These are phyloP conservation scores for Jordanella pulchra DNA, from an alignment of 2,797 vertebrate species.

Conservation along the genomic window DNA sequence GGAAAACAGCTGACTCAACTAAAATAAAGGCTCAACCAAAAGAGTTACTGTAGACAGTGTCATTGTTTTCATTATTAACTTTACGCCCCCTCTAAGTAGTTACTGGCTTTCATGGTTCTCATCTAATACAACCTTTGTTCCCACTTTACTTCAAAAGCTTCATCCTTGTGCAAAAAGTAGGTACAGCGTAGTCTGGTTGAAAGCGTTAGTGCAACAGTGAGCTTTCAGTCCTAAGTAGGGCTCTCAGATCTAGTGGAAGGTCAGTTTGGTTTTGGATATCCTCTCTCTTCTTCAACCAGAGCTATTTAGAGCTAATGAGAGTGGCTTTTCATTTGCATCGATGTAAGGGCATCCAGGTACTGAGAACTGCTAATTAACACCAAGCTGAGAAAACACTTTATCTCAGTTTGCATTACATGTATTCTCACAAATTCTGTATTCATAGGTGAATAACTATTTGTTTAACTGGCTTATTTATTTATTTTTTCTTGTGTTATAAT, in stretches of 20 bases:
- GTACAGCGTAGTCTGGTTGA: slow-evolving; percentile 38
- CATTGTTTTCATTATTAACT: slow-evolving; percentile 37
- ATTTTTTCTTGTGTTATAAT: neutral
- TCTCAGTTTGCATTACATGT: neutral
- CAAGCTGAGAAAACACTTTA: neutral
- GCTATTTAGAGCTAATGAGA: slow-evolving; percentile 61
- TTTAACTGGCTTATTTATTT: neutral
- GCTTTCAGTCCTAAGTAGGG: slow-evolving; percentile 38
- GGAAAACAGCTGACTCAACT: slow-evolving; percentile 13
- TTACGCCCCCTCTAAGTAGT: slow-evolving; percentile 38
- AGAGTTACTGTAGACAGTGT: slow-evolving; percentile 2
- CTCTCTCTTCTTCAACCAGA: slow-evolving; percentile 53
- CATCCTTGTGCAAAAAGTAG: slow-evolving; percentile 57
- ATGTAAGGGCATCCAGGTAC: slow-evolving; percentile 16
- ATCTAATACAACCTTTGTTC: slow-evolving; percentile 56
- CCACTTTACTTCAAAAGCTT: slow-evolving; percentile 66
- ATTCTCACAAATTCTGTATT: neutral
- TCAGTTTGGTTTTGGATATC: slow-evolving; percentile 51
- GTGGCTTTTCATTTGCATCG: slow-evolving; percentile 43
- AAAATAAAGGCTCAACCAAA: neutral
- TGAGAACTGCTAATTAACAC: slow-evolving; percentile 23
- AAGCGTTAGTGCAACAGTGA: slow-evolving; percentile 54
- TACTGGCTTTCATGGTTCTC: slow-evolving; percentile 37
- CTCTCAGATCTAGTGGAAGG: slow-evolving; percentile 66
- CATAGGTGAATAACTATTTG: neutral